These are phyloP conservation scores for Cathartes aura DNA, from an alignment of 2,113 vertebrate genomes.

Conservation along the genomic window DNA sequence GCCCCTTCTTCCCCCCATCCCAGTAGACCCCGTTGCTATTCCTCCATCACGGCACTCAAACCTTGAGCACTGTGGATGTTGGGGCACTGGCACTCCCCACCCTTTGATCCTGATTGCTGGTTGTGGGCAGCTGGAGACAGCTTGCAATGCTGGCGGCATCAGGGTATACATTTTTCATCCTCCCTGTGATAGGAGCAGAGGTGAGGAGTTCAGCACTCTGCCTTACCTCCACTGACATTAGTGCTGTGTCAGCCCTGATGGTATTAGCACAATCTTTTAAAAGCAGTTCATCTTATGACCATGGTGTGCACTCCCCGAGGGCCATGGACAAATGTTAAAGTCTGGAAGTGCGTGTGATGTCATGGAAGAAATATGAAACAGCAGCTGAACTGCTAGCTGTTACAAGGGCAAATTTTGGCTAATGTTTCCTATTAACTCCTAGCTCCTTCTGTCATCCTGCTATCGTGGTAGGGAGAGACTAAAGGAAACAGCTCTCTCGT, in stretches of 20 bases:
- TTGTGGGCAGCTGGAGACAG: background rate
- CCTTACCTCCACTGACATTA: slow-evolving; percentile 17
- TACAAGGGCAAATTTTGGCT: slow-evolving; percentile 52
- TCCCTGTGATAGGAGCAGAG: background rate
- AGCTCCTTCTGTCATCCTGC: slow-evolving; percentile 35
- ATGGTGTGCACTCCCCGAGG: slow-evolving; percentile 16
- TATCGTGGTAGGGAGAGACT: background rate
- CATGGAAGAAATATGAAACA: slow-evolving; percentile 40
- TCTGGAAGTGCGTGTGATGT: background rate
- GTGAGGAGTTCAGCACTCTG: slow-evolving; percentile 50
- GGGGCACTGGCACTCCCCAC: background rate
- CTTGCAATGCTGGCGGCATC: background rate
- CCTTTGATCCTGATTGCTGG: background rate
- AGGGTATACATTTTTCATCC: background rate
- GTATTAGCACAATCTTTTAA: slow-evolving; percentile 48
- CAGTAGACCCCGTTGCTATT: fast-evolving
- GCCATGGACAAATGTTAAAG: slow-evolving; percentile 36
- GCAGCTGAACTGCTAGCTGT: slow-evolving; percentile 16
- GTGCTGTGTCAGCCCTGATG: slow-evolving; percentile 38
- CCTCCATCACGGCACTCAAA: background rate
- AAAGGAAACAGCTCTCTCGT: background rate
- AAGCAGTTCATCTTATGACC: slow-evolving; percentile 21
- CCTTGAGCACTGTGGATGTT: background rate
- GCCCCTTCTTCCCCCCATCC: fast-evolving
- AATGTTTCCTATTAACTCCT: slow-evolving; percentile 54